These are phyloP conservation scores for Drosophila cardini DNA, from an alignment of 1,140 invertebrate genomes.

Conservation along the genomic window DNA sequence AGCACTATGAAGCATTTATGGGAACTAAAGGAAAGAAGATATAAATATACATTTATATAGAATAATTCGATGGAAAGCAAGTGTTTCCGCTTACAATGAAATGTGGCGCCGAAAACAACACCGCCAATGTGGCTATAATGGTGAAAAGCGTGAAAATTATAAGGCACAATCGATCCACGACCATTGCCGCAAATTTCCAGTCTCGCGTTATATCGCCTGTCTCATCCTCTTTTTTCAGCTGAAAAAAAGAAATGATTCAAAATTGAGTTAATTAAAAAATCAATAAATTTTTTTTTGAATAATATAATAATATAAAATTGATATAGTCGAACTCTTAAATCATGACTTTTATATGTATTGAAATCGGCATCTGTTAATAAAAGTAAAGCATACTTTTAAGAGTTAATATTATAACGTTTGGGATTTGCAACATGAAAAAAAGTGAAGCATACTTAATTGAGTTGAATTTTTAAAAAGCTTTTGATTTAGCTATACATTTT, in stretches of 20 bases:
- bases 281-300: too few species aligned
- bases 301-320: too few species aligned
- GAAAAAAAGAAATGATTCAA: neutral
- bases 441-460: too few species aligned
- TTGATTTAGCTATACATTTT: too few species aligned
- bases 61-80: neutral
- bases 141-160: slow-evolving; percentile 99
- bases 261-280: neutral
- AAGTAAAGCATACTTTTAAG: too few species aligned
- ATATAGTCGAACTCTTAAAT: too few species aligned
- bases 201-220: slow-evolving; percentile 95
- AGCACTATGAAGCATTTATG: slow-evolving; percentile 53
- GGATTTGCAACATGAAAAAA: too few species aligned
- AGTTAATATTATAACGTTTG: too few species aligned
- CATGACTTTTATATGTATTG: too few species aligned
- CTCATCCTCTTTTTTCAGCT: slow-evolving; percentile 95
- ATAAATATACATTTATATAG: neutral
- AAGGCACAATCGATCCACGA: slow-evolving; percentile 99
- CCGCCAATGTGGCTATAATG: slow-evolving; percentile 97
- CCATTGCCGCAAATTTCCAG: slow-evolving; percentile 99
- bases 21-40: slow-evolving; percentile 57
- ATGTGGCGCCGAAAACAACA: slow-evolving; percentile 97
- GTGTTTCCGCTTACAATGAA: slow-evolving; percentile 86
- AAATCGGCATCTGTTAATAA: too few species aligned
- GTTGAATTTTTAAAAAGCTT: too few species aligned